phyloP scores from a whole-genome alignment of 1,140 invertebrate species.

The Akabosia matsudoensis region DNA sequence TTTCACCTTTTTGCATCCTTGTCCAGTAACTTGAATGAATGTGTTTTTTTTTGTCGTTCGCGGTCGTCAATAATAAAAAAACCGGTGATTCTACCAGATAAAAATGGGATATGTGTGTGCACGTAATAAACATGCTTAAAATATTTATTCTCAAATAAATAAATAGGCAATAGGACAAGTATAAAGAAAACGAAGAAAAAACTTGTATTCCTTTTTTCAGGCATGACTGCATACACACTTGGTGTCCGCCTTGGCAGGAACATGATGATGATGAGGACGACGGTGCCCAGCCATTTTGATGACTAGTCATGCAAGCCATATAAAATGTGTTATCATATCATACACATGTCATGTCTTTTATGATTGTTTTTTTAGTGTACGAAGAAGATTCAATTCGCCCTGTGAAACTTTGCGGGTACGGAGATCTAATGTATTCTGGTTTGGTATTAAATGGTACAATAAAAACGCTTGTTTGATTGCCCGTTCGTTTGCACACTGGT shows the following conservation, averaged over 20 bases:
- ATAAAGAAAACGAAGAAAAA: no score
- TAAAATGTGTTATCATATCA: slow-evolving; percentile 21
- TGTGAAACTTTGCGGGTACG: neutral
- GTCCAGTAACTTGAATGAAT: no score
- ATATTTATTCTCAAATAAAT: no score
- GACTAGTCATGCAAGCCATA: slow-evolving; percentile 14
- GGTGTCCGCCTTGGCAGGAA: neutral
- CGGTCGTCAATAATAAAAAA: neutral
- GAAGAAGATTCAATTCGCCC: neutral
- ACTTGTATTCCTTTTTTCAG: neutral
- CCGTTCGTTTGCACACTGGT: neutral
- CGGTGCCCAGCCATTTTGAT: neutral
- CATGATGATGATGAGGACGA: neutral
- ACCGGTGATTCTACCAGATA: neutral
- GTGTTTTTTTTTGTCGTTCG: neutral
- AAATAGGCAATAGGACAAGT: no score
- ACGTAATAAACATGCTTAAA: neutral
- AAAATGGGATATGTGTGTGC: neutral
- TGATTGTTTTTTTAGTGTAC: neutral
- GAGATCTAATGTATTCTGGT: no score
- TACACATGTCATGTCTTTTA: slow-evolving; percentile 19
- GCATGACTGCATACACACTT: no score
- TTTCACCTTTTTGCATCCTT: no score
- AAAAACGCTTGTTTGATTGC: neutral
- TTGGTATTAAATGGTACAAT: neutral